Evolutionary conservation across 2,797 vertebrate genomes (phyloP).

Genomic region (Acrocephalus scirpaceus): DNA sequence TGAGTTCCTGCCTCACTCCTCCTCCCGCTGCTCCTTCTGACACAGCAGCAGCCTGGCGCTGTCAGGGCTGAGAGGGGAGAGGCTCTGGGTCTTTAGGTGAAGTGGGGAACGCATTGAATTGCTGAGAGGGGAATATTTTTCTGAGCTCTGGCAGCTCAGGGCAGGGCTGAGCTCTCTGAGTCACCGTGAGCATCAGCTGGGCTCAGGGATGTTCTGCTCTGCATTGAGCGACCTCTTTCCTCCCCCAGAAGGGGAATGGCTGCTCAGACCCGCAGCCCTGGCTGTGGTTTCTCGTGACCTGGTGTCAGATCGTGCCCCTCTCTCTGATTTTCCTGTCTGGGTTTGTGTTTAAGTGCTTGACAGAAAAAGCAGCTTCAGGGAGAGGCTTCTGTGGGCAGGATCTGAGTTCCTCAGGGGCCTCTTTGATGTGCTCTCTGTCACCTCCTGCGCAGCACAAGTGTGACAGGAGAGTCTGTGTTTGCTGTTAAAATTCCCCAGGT

Average conservation of each 20-base stretch:
- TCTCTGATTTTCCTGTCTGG: background rate
- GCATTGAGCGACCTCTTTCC: accelerated
- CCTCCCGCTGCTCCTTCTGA: accelerated
- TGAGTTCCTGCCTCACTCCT: accelerated
- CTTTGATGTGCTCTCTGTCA: background rate
- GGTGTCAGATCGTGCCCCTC: background rate
- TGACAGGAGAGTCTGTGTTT: background rate
- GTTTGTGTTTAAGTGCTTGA: background rate
- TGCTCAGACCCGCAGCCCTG: background rate
- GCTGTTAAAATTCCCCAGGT: background rate
- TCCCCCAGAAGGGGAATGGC: background rate
- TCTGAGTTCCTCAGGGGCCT: background rate
- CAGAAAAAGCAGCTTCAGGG: accelerated
- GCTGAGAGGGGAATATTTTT: background rate
- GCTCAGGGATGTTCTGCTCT: background rate
- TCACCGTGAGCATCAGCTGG: too few species aligned
- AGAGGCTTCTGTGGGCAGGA: background rate
- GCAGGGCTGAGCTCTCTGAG: background rate
- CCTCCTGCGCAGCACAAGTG: background rate
- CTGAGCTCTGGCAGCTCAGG: background rate
- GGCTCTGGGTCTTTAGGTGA: background rate
- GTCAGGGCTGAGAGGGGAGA: background rate
- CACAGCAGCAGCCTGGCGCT: accelerated
- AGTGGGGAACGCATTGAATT: accelerated
- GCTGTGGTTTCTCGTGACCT: accelerated